Evolutionary conservation across 2,113 vertebrate genomes (phyloP), one percentile per base, ranked within the genome.

Genomic region (Gymnogyps californianus): DNA sequence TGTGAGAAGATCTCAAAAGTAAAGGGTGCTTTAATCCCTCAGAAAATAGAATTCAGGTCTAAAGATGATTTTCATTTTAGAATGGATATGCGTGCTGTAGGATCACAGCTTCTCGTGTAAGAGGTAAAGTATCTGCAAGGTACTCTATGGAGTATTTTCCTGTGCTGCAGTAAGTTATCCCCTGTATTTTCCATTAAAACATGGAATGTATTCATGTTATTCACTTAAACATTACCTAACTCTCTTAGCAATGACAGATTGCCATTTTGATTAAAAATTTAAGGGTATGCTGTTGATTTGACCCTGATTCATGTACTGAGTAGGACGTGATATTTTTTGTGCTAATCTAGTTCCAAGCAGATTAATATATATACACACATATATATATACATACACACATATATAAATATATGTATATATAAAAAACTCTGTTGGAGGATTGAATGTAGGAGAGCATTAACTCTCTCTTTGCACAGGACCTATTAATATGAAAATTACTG

Each of bases 401-500:
- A 75, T 42, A 95, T 51, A 96, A 76, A 95, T 75, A 92, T 22
- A 71, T 34, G 14, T 65, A 59, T 69, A 88, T 34, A 36, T 34
- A 34, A 83, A 95, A 84, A 70, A 44, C 31, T 55, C 21, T 64
- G 42, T 44, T 75, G 55, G 22, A 62, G 84, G 79, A 49, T 47
- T 89, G 51, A 92, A 44, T 49, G 54, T 76, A 76, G 91, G 66
- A 74, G 11, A 71, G 49, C 25, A 70, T 87, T 85, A 85, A 91
- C 40, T 59, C 72, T 83, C 49, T 89, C 83, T 96, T 93, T 80
- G 85, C 87, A 62, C 5, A 24, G 46, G 89, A 83, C 72, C 64
- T 83, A 79, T 96, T 97, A 94, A 96, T 86, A 93, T 93, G 93
- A 96, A 98, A 97, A 98, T 97, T 46, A 77, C 84, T 58, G 72